phyloP scores from a whole-genome alignment of 2,797 vertebrate species.

The Silurus aristotelis region DNA sequence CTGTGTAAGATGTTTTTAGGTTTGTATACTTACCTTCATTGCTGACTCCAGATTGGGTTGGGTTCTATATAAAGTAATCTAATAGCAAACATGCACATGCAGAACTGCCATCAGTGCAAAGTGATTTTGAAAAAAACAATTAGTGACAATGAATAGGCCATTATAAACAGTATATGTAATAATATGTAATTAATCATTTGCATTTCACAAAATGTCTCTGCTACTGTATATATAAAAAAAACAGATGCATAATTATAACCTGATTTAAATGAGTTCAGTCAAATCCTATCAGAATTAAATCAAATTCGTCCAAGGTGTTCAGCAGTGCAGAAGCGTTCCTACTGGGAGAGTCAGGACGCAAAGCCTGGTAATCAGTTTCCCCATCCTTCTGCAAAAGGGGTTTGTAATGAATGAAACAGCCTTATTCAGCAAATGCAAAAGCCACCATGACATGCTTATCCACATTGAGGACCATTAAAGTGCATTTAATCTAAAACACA shows the following conservation, averaged over 20 bases:
- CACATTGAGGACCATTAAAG: conserved; percentile 22
- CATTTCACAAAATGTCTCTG: neutral
- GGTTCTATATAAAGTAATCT: conserved; percentile 58
- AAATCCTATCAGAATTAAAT: conserved; percentile 35
- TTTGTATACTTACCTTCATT: conserved; percentile 51
- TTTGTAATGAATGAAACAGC: conserved; percentile 75
- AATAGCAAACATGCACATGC: conserved; percentile 62
- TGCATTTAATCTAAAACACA: conserved; percentile 20
- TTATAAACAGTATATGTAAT: neutral
- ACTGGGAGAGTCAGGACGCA: conserved; percentile 66
- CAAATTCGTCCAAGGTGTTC: conserved; percentile 72
- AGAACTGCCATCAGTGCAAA: neutral
- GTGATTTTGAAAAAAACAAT: neutral
- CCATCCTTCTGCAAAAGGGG: conserved; percentile 64
- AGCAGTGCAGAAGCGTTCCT: conserved; percentile 69
- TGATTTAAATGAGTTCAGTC: neutral
- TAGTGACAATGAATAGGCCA: neutral
- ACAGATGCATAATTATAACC: neutral
- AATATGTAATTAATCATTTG: neutral
- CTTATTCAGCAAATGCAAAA: conserved; percentile 28
- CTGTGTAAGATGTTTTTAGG: conserved; percentile 59
- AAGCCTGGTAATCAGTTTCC: conserved; percentile 62
- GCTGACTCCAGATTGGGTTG: conserved; percentile 45
- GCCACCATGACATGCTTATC: conserved; percentile 23
- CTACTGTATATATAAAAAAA: neutral